Percentiles rank a stretch among this genome's conserved stretches.
phyloP scores from a whole-genome alignment of 2,113 vertebrate genomes.

The Rafetus swinhoei region DNA sequence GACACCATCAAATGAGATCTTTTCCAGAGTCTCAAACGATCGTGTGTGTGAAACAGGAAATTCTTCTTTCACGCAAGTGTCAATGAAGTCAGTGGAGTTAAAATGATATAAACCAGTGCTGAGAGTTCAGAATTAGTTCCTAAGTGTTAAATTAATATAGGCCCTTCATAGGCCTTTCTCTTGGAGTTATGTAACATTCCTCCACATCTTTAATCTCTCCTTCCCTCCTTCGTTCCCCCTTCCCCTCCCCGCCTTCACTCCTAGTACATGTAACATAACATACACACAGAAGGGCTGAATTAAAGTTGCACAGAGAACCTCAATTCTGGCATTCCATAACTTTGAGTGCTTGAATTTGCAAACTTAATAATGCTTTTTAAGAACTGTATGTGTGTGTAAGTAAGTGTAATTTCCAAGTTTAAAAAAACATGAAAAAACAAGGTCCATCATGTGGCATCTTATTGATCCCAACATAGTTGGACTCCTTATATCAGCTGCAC shows the following conservation, averaged over 20 bases:
- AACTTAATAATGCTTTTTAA: neutral
- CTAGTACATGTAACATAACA: neutral
- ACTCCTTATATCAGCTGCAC: neutral
- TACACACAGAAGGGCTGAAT: neutral
- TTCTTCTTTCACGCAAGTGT: neutral
- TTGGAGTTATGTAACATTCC: neutral
- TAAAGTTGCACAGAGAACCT: neutral
- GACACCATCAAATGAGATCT: neutral
- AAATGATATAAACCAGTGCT: neutral
- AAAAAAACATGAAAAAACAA: neutral
- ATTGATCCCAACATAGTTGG: neutral
- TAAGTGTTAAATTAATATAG: neutral
- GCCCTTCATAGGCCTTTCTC: neutral
- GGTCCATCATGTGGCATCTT: neutral
- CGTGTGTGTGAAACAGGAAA: neutral
- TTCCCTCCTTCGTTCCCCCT: too few species aligned
- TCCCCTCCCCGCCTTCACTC: too few species aligned
- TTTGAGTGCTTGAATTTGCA: neutral
- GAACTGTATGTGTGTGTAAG: neutral
- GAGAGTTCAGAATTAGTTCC: neutral
- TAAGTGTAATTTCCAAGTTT: neutral
- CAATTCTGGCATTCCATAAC: neutral
- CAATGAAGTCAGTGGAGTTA: neutral
- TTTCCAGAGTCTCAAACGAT: neutral
- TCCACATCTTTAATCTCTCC: neutral